A percentile compares a stretch with the other conserved stretches of the same genome.
These are phyloP conservation scores for Micromys minutus DNA, from an alignment of 2,113 vertebrate genomes.

Conservation along the genomic window DNA sequence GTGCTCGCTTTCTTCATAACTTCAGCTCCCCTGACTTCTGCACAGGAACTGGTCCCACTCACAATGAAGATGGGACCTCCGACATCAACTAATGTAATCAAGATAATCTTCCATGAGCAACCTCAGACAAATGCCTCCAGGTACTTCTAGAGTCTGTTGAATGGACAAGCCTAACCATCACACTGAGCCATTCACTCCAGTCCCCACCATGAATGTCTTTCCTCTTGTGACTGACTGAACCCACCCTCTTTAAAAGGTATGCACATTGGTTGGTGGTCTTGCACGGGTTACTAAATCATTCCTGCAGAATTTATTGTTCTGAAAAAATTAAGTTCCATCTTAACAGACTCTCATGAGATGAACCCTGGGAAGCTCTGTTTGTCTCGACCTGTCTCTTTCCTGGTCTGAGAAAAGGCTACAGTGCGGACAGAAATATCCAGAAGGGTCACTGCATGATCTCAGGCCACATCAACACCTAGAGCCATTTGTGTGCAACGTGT, in stretches of 20 bases:
- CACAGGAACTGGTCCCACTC: too few relatives aligned
- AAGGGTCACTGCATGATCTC: background rate
- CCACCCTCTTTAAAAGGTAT: background rate
- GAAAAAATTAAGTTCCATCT: background rate
- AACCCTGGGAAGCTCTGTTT: background rate
- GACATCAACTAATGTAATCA: background rate
- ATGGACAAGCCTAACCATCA: background rate
- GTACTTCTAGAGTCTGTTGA: background rate
- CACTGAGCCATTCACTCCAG: background rate
- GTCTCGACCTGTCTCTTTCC: background rate
- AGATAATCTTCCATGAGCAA: background rate
- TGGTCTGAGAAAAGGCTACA: background rate
- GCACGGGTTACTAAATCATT: background rate
- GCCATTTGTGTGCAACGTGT: background rate
- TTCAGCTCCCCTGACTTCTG: too few relatives aligned
- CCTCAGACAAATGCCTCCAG: background rate
- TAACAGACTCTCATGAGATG: background rate
- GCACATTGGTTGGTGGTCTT: background rate
- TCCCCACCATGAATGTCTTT: background rate
- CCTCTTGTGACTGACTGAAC: background rate
- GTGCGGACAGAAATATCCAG: background rate
- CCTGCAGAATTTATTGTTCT: background rate
- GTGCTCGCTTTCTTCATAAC: background rate
- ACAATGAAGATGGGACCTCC: background rate
- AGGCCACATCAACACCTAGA: background rate